phyloP scores from a whole-genome alignment of 2,888 invertebrate genomes.

The Leuctra nigra region DNA sequence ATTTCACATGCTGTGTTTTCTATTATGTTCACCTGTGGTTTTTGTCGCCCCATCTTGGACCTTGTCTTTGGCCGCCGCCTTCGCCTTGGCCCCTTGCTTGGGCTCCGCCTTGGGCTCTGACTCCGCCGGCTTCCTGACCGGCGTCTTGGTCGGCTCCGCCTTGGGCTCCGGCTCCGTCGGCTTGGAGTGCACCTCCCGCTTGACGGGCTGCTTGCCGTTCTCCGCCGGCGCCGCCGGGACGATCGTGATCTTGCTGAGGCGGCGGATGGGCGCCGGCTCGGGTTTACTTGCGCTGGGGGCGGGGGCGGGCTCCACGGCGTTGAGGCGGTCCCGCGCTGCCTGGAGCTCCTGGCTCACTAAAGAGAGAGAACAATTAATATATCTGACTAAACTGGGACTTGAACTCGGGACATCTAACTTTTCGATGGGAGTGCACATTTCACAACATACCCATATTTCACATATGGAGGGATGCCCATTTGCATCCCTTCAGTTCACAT shows the following conservation, averaged over 20 bases:
- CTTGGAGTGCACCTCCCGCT: neutral
- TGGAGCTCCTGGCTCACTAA: slow-evolving; percentile 10
- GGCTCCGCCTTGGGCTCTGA: slow-evolving; percentile 16
- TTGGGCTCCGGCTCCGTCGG: neutral
- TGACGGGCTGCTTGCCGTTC: slow-evolving; percentile 8
- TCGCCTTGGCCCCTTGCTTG: slow-evolving; percentile 34
- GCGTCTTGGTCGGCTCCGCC: neutral
- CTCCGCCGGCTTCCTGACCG: slow-evolving; percentile 11
- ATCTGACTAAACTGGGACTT: too few species aligned
- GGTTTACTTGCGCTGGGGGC: slow-evolving; percentile 32
- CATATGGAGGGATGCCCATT: too few species aligned
- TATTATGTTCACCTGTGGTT: slow-evolving; percentile 8
- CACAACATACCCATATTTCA: too few species aligned
- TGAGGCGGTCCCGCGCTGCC: slow-evolving; percentile 2
- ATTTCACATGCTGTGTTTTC: too few species aligned
- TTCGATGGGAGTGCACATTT: too few species aligned
- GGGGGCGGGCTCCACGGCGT: slow-evolving; percentile 10
- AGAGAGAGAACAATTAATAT: too few species aligned
- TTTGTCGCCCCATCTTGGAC: slow-evolving; percentile 13
- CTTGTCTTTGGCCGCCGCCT: neutral
- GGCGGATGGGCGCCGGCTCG: slow-evolving; percentile 33
- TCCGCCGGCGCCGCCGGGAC: slow-evolving; percentile 34
- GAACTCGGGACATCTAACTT: too few species aligned
- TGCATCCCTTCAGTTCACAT: too few species aligned
- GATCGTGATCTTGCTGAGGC: slow-evolving; percentile 43